Base-by-base conservation (phyloP, 2,888 invertebrate species). In the Spodoptera picta region DNA sequence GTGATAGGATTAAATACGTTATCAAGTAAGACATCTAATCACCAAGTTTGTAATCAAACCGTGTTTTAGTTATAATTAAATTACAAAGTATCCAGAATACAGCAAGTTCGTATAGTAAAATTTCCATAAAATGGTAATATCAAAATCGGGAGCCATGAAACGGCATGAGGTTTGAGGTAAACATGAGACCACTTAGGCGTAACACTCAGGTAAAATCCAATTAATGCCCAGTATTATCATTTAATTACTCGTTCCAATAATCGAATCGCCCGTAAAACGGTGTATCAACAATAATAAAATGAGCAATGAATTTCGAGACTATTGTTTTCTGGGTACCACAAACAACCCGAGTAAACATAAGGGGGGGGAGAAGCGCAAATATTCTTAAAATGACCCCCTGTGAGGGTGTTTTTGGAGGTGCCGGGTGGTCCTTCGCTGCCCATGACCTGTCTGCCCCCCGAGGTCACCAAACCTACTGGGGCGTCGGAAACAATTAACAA, bases 211-310 rank as follows among this genome's bases (percentile, higher is more conserved):
- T 92, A 91, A 92, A 93, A 93, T 90, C 89, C 93, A 93, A 92
- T 92, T 92, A 94, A 94, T 92, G 86, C 89, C 87, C 90, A 86
- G 94, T 93, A 94, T 94, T 94, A 94, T 94, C 94, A 94, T 94
- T 93, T 93, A 93, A 94, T 94, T 94, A 93, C 92, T 87, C 86
- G 91, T 88, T 88, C 92, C 93, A 94, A 94, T 94, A 94, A 93
- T 94, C 93, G 93, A 93, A 93, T 92, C 87, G 91, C 88, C 89
- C 93, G 90, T 93, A 93, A 93, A 94, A 92, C 89, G 93, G 91
- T 87, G 91, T 92, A 92, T 91, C 87, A 93, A 94, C 94, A 94
- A 93, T 94, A 94, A 94, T 94, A 94, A 94, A 94, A 94, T 91
- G 93, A 92, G 93, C 94, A 94, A 94, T 93, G 93, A 94, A 93